Evolutionary conservation across 2,888 invertebrate genomes (phyloP).

Genomic region (Drosophila tanythrix): DNA sequence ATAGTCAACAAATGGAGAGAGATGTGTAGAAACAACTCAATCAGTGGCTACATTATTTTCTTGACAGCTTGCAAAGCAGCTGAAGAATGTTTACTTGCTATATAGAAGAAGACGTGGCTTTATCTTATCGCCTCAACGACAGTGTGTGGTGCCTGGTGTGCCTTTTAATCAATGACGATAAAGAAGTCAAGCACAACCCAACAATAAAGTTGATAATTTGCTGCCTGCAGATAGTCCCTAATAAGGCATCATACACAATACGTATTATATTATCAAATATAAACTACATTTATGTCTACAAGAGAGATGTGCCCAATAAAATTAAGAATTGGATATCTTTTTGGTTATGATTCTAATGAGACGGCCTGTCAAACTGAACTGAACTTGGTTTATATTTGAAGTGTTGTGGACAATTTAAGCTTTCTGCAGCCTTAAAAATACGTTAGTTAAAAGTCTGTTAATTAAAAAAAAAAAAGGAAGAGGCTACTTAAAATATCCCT

Average conservation of each 20-base stretch:
- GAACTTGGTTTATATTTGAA: neutral
- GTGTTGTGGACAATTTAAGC: neutral
- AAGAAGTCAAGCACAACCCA: conserved; percentile 38
- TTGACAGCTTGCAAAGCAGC: neutral
- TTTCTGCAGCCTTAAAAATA: neutral
- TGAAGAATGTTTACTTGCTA: conserved; percentile 19
- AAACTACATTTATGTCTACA: neutral
- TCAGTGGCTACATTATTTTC: conserved; percentile 42
- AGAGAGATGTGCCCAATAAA: neutral
- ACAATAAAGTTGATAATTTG: conserved; percentile 54
- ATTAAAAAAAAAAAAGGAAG: neutral
- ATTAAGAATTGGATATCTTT: neutral
- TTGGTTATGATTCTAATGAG: neutral
- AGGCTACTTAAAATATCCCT: no score
- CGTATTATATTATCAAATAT: neutral
- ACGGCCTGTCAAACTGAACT: neutral
- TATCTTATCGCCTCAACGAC: conserved; percentile 53
- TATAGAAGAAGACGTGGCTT: conserved; percentile 30
- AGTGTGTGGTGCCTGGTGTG: neutral
- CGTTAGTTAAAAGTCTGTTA: neutral
- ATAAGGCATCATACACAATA: neutral
- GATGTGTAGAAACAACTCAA: conserved; percentile 30
- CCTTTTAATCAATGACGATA: conserved; percentile 59
- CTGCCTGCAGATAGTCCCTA: neutral
- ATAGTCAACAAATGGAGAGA: conserved; percentile 16